Evolutionary conservation across 2,888 invertebrate species (phyloP), one percentile per base, ranked within the genome.

Genomic region (Uropetala carovei): DNA sequence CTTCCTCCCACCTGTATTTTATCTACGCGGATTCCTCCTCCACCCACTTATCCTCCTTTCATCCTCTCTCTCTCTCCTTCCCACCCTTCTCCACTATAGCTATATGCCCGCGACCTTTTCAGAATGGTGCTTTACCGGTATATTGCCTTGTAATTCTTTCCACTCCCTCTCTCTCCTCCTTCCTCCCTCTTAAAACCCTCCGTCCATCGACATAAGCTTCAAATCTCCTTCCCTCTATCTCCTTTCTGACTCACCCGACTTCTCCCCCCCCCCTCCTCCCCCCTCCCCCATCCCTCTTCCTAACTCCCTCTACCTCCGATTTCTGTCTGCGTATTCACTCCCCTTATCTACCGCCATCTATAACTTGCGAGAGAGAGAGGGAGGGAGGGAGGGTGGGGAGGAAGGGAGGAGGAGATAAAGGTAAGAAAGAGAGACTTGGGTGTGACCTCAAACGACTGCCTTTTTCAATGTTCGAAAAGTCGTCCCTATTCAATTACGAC

Each of bases 111-210:
- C 86, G 86, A 86, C 86, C 86, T 86, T 86, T 86, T 30, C 86
- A 11, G 86, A 86, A 18, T 89, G 89, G 89, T 43, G 89, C 89
- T 89, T 89, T 89, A 89, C 89, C 89, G 64, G 68, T 89, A 89
- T 89, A 89, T 89, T 89, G 89, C 89, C 68, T 64, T 89, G 89
- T 89, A 89, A 89, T 89, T 89, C 89, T 89, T 89, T 18, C 59
- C 60, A 0, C 27, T 60, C 30, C 60, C 57, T 43, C 16, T 14
- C 14, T 58, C 14, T 64, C 68, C 68, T 43, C 68, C 22, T 11
- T n/a, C 27, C 86, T 83, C 43, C 18, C 43, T 56, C n/a, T 43
- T 18, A 16, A 27, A 81, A 18, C 83, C 83, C 43, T 43, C 43
- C 22, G 10, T 75, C 75, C 75, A 22, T 68, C n/a, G 68, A 22